These are phyloP conservation scores for Geothlypis trichas DNA, from an alignment of 2,113 vertebrate genomes.

Conservation along the genomic window DNA sequence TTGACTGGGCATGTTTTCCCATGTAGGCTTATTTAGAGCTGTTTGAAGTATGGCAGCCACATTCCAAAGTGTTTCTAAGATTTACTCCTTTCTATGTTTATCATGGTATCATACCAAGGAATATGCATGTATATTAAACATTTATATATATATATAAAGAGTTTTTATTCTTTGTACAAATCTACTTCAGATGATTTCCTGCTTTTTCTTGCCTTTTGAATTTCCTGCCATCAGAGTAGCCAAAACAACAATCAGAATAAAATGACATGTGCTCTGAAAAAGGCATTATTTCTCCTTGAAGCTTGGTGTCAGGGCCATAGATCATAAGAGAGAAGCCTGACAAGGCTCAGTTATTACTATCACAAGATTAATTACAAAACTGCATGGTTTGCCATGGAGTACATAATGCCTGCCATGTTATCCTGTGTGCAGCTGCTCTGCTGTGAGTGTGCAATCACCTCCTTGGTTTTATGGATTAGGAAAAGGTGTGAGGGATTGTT, in stretches of 20 bases:
- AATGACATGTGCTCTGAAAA: slow-evolving; percentile 31
- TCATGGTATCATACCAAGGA: background rate
- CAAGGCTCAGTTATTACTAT: slow-evolving; percentile 65
- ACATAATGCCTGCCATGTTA: background rate
- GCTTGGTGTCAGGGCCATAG: slow-evolving; percentile 53
- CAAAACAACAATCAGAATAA: slow-evolving; percentile 24
- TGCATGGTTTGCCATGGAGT: slow-evolving; percentile 38
- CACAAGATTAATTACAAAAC: slow-evolving; percentile 65
- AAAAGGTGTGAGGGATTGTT: background rate
- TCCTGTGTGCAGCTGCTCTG: background rate
- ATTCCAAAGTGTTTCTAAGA: background rate
- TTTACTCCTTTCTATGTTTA: background rate
- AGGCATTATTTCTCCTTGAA: slow-evolving; percentile 61
- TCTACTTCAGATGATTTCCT: background rate
- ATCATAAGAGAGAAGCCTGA: slow-evolving; percentile 58
- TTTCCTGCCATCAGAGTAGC: background rate
- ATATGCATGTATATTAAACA: background rate
- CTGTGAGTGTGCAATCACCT: background rate
- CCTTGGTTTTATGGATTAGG: background rate
- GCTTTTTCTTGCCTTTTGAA: background rate
- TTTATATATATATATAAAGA: background rate
- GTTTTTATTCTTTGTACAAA: background rate
- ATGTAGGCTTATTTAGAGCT: background rate
- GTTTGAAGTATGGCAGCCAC: background rate
- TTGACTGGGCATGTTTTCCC: background rate